These are phyloP conservation scores for Argyra leucocephala DNA, from an alignment of 2,888 invertebrate species.

Conservation along the genomic window DNA sequence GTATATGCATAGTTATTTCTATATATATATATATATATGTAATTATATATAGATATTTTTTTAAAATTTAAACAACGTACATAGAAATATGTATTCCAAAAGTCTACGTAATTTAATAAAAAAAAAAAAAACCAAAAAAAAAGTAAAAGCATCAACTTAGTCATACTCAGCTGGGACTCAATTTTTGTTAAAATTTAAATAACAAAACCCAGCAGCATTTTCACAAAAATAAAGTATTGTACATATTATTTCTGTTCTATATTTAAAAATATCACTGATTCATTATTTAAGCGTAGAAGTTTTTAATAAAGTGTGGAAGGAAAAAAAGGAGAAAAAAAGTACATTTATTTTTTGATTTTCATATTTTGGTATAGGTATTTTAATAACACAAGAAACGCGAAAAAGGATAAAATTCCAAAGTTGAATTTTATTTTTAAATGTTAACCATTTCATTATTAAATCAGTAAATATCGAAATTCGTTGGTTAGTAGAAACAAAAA, in stretches of 20 bases:
- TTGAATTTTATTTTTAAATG: neutral
- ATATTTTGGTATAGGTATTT: too few relatives aligned
- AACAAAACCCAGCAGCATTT: neutral
- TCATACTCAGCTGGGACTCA: neutral
- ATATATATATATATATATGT: too few relatives aligned
- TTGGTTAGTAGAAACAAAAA: neutral
- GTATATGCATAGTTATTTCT: too few relatives aligned
- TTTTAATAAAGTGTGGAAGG: too few relatives aligned
- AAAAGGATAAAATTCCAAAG: neutral
- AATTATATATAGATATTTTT: too few relatives aligned
- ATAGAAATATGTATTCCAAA: too few relatives aligned
- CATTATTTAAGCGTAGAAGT: neutral
- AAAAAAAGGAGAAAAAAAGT: too few relatives aligned
- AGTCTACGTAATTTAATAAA: too few relatives aligned
- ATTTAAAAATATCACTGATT: neutral
- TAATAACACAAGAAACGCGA: too few relatives aligned
- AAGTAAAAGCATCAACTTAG: neutral
- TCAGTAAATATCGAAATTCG: neutral
- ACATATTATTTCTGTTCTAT: neutral
- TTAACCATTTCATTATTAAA: neutral
- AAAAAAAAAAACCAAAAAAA: neutral
- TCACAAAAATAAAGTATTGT: neutral
- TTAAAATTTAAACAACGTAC: too few relatives aligned
- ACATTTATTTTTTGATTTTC: too few relatives aligned
- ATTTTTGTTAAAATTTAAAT: conserved; percentile 2